Conservation (phyloP, 2,888 invertebrate genomes). For the Drosophila ustulata region DNA sequence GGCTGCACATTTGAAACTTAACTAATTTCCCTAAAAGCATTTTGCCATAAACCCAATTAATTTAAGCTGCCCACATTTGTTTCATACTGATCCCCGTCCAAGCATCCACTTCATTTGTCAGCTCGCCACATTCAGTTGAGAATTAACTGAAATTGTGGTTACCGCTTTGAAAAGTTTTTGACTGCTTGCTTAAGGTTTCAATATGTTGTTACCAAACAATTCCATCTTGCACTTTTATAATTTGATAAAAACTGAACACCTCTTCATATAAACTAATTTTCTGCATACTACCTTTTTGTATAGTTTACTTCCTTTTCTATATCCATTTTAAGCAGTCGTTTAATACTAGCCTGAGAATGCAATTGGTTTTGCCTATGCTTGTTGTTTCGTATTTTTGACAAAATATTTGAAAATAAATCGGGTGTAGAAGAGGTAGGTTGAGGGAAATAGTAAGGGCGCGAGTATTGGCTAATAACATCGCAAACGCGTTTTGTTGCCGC, state of each 20-base stretch:
- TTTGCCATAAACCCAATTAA: constrained; percentile 80
- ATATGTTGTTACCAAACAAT: not conserved
- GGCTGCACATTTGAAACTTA: constrained; percentile 61
- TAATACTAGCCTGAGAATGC: not conserved
- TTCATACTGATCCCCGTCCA: constrained; percentile 54
- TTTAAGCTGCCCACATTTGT: constrained; percentile 73
- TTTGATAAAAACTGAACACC: not conserved
- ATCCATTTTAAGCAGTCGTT: constrained; percentile 12
- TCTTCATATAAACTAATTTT: too few species aligned
- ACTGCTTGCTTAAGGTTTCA: constrained; percentile 12
- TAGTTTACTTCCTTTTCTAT: not conserved
- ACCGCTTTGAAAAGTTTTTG: constrained; percentile 38
- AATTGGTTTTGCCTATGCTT: constrained; percentile 4
- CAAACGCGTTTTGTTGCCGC: constrained; percentile 47
- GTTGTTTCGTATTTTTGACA: not conserved
- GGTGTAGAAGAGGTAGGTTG: not conserved
- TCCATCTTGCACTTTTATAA: not conserved
- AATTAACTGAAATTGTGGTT: constrained; percentile 68
- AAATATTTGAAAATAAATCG: constrained; percentile 6
- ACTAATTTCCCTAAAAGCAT: constrained; percentile 79
- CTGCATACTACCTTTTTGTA: too few species aligned
- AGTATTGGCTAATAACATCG: constrained; percentile 67
- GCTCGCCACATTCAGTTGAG: constrained; percentile 17
- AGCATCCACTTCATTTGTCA: not conserved
- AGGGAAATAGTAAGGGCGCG: constrained; percentile 6